Conservation (phyloP, 2,888 invertebrate species). For the Chymomyza fuscimana region DNA sequence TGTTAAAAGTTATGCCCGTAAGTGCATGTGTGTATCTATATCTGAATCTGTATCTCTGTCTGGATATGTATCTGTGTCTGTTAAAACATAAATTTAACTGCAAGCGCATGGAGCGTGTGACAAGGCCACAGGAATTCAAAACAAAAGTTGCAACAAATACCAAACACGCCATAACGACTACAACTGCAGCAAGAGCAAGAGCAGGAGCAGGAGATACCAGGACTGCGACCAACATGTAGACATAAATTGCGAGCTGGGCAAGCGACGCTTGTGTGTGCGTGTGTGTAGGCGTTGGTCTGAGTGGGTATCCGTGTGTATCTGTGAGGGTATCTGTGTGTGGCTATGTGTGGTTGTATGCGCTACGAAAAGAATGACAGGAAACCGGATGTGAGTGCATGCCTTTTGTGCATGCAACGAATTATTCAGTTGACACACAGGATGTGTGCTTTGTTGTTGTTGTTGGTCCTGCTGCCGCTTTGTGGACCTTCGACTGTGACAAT, state of each 20-base stretch:
- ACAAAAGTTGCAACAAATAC: constrained; percentile 75
- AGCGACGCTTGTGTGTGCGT: not conserved
- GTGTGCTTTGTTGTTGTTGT: constrained; percentile 64
- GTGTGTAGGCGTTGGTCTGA: not conserved
- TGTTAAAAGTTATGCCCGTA: constrained; percentile 53
- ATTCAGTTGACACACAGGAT: constrained; percentile 74
- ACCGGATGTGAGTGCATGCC: constrained; percentile 74
- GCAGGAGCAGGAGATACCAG: not conserved
- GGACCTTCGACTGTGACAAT: not conserved
- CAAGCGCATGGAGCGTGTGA: constrained; percentile 70
- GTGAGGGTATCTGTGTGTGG: constrained; percentile 17
- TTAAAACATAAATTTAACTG: constrained; percentile 72
- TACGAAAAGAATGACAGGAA: constrained; percentile 73
- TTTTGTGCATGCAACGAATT: constrained; percentile 75
- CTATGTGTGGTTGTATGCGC: constrained; percentile 9
- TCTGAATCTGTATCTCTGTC: not conserved
- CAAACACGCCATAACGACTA: constrained; percentile 74
- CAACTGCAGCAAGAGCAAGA: constrained; percentile 46
- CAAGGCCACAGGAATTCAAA: constrained; percentile 75
- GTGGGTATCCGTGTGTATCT: not conserved
- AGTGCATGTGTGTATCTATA: constrained; percentile 14
- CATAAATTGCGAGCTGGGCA: constrained; percentile 62
- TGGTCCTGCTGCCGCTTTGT: constrained; percentile 25
- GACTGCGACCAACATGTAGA: constrained; percentile 50
- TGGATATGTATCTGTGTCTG: constrained; percentile 36